Base-by-base conservation (phyloP, 1,140 invertebrate species). In the Magallana gigas region DNA sequence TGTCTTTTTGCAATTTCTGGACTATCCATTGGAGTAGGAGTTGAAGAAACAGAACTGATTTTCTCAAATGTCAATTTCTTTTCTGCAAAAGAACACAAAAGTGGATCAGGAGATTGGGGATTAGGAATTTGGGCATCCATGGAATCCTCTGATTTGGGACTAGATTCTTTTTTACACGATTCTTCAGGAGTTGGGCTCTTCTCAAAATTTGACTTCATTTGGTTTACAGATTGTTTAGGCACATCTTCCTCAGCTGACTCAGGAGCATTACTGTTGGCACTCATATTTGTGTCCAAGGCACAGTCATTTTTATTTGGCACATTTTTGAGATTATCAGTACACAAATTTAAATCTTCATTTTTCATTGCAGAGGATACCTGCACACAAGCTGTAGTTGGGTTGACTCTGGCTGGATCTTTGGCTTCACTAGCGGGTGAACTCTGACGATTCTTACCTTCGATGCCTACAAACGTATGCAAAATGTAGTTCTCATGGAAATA, bases 381-480 rank as follows among this genome's bases (percentile, higher is more conserved):
- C 12, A 29, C 68, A 29, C 68, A 29, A 12, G 68, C 16, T 29
- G 11, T 18, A 71, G 8, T 9, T 29, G 64, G 64, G 18, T 11
- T 71, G 29, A 71, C 64, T 9, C 12, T 71, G 16, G 18, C 18
- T 71, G 18, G 64, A 36, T 71, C 64, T 71, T 71, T 71, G n/a
- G 64, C 68, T 12, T 76, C 68, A 76, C 29, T 29, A 76, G 86
- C 14, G 83, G 57, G 84, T 93, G 91, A 88, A 92, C 18, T 83
- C 56, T 83, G 81, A 57, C 57, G 56, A 57, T 18, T 57, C 14
- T 83, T 83, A 5, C 81, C 81, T 58, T 58, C 57, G 3, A 83
- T 83, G 8, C 48, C 81, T 83, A n/a, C 0, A 56, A 58, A 83
- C 29, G n/a, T 29, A 71, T 4, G 36, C 36, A 48, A 48, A 48